These are phyloP conservation scores for Acheta domesticus DNA, from an alignment of 2,888 invertebrate genomes.

Conservation along the genomic window DNA sequence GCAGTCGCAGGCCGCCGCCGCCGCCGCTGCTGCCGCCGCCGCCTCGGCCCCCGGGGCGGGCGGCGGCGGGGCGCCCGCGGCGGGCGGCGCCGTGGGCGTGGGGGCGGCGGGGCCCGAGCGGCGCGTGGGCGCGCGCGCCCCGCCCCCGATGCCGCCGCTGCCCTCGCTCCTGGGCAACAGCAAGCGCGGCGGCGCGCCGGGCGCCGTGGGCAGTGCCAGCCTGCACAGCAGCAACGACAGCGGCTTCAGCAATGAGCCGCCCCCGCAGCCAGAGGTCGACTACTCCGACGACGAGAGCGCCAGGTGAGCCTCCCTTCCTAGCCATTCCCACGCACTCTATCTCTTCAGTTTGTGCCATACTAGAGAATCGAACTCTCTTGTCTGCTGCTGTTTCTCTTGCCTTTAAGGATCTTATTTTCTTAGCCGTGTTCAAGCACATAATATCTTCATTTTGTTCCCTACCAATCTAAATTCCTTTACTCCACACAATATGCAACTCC, in stretches of 20 bases:
- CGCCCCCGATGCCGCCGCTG: slow-evolving; percentile 36
- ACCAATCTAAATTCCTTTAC: too few relatives aligned
- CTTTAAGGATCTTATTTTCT: too few relatives aligned
- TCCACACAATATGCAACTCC: too few relatives aligned
- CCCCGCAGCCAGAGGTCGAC: slow-evolving; percentile 81
- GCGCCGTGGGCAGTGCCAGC: slow-evolving; percentile 44
- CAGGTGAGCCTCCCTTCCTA: slow-evolving; percentile 57
- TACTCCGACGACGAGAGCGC: slow-evolving; percentile 85
- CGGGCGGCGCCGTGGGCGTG: too few relatives aligned
- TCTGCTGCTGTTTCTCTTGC: too few relatives aligned
- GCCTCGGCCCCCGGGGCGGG: background rate
- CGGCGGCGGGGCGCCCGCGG: slow-evolving; percentile 10
- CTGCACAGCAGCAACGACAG: slow-evolving; percentile 89
- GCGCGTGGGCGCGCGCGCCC: slow-evolving; percentile 27
- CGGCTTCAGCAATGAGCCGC: slow-evolving; percentile 84
- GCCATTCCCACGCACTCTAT: too few relatives aligned
- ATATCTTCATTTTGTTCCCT: too few relatives aligned
- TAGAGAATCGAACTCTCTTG: background rate
- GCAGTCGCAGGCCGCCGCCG: background rate
- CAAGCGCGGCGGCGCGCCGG: slow-evolving; percentile 29
- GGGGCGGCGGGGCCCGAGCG: background rate
- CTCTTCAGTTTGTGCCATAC: background rate
- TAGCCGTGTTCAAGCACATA: too few relatives aligned
- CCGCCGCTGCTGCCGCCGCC: background rate
- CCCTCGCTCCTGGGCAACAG: slow-evolving; percentile 32